A percentile compares a stretch with the other conserved stretches of the same genome.
Evolutionary conservation across 2,888 invertebrate species (phyloP).

Genomic region (Caenorhabditis auriculariae): DNA sequence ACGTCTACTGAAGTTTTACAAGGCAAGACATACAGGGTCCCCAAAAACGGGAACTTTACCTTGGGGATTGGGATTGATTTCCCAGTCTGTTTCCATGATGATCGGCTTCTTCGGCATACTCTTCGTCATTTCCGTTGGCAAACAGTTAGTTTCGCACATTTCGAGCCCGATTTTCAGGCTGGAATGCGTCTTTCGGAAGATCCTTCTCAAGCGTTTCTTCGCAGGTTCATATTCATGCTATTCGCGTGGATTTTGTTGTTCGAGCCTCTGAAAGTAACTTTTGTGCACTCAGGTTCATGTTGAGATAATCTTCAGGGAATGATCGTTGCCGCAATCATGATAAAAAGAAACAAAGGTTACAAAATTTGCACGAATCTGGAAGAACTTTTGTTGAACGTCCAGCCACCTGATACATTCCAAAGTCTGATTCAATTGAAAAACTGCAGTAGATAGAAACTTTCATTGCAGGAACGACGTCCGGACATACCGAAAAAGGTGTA

Average conservation of each 20-base stretch:
- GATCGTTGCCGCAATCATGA: constrained; percentile 18
- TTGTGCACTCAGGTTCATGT: too few species aligned
- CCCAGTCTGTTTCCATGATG: too few species aligned
- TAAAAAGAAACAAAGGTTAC: constrained; percentile 19
- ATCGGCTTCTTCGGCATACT: too few species aligned
- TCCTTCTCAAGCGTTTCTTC: constrained; percentile 29
- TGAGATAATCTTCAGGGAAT: too few species aligned
- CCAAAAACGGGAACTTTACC: too few species aligned
- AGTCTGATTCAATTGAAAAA: constrained; percentile 10
- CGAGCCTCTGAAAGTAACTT: constrained; percentile 38
- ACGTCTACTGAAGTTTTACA: too few species aligned
- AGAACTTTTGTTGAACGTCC: constrained; percentile 16
- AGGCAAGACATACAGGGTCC: too few species aligned
- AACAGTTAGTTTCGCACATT: too few species aligned
- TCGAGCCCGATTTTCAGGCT: too few species aligned
- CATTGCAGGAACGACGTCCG: constrained; percentile 20
- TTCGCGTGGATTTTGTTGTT: constrained; percentile 26
- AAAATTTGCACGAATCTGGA: constrained; percentile 25
- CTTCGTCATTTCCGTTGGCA: too few species aligned
- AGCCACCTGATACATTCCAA: constrained; percentile 19
- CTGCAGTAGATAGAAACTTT: not conserved
- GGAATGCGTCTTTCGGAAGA: constrained; percentile 28
- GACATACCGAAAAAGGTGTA: constrained; percentile 16
- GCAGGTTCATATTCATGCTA: constrained; percentile 27
- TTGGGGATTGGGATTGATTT: too few species aligned